phyloP scores from a whole-genome alignment of 2,113 vertebrate genomes.

The Chloroceryle aenea region DNA sequence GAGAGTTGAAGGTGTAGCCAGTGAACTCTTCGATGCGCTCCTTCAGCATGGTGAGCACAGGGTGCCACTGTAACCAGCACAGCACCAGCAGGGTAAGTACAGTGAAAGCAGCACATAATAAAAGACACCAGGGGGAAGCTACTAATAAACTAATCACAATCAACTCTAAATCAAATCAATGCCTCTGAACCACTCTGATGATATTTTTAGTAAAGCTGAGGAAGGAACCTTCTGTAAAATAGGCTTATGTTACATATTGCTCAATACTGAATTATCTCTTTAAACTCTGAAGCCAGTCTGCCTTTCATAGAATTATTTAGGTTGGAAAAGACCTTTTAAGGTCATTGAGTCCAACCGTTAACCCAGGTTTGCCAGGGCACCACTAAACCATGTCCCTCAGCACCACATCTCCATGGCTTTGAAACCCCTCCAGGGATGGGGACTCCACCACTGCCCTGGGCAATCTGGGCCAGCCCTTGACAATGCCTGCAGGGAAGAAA shows the following conservation, averaged over 20 bases:
- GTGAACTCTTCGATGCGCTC: constrained; percentile 74
- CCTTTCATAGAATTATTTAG: neutral
- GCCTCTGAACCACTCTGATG: neutral
- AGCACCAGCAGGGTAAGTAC: neutral
- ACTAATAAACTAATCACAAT: neutral
- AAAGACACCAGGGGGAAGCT: neutral
- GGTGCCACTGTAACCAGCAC: constrained; percentile 85
- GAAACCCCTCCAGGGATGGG: too few relatives aligned
- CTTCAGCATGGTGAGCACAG: constrained; percentile 79
- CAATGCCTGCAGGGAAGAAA: too few relatives aligned
- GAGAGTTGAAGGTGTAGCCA: constrained; percentile 86
- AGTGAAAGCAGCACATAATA: neutral
- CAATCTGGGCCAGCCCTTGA: too few relatives aligned
- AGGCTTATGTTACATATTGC: accelerated
- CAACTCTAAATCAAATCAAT: neutral
- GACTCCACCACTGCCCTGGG: too few relatives aligned
- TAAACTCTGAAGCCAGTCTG: neutral
- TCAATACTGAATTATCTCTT: neutral
- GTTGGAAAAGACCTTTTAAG: too few relatives aligned
- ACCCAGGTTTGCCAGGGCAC: too few relatives aligned
- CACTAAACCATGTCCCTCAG: too few relatives aligned
- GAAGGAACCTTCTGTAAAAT: neutral
- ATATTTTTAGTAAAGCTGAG: neutral
- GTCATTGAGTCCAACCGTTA: too few relatives aligned
- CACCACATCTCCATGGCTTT: too few relatives aligned